Evolutionary conservation across 2,888 invertebrate species (phyloP).

Genomic region (Danaus chrysippus): DNA sequence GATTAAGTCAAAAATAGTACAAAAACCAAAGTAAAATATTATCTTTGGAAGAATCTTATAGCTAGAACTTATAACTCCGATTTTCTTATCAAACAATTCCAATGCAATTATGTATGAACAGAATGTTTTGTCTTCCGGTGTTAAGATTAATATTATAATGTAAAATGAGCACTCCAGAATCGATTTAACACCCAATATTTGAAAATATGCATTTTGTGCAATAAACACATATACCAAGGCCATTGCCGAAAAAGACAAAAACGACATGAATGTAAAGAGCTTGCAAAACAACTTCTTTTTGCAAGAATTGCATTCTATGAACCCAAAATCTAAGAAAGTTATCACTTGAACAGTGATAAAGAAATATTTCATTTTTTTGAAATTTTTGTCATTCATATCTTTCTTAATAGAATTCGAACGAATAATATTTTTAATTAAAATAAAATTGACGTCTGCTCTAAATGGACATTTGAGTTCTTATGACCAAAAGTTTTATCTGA

Average conservation of each 20-base stretch:
- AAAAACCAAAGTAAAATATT: too few species aligned
- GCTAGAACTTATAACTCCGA: background rate
- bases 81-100: background rate
- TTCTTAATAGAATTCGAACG: too few species aligned
- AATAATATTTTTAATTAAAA: too few species aligned
- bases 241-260: background rate
- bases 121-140: background rate
- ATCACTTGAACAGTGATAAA: background rate
- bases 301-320: background rate
- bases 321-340: conserved; percentile 7
- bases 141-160: background rate
- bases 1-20: background rate
- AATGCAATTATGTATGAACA: conserved; percentile 1
- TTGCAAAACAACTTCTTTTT: background rate
- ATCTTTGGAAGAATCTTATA: background rate
- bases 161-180: background rate
- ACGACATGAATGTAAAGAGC: background rate
- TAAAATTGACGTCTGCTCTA: too few species aligned
- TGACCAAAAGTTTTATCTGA: too few species aligned
- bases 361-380: background rate
- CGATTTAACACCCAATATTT: background rate
- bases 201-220: background rate
- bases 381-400: background rate
- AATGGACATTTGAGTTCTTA: too few species aligned
- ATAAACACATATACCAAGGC: background rate